Base-by-base conservation (phyloP, 2,113 vertebrate genomes). In the Charina bottae region DNA sequence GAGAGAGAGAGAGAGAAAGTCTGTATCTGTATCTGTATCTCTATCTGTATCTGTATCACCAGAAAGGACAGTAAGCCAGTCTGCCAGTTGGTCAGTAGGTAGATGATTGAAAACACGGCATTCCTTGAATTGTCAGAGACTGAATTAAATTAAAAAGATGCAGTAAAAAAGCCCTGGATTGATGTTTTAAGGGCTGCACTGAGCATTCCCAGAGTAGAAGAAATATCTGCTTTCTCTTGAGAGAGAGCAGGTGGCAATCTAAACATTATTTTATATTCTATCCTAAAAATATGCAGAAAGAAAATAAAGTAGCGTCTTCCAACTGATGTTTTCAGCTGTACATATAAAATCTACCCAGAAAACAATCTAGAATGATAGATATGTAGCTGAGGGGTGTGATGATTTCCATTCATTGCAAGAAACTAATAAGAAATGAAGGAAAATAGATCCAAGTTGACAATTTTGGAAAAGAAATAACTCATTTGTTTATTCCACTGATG, bases 381-480 rank as follows among this genome's bases (percentile, higher is more conserved):
- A 87, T 42, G 83, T 24, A 55, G 58, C 46, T 90, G 10, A 13
- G 86, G 28, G 86, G 68, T 85, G 4, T 60, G 90, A 93, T 78
- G 42, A 19, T 85, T 90, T 90, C 64, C 33, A 68, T 4, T 1
- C 0, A 92, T 88, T 93, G 17, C 2, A 89, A 53, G 15, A 56
- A 11, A 60, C 2, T 9, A 68, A 23, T 87, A 92, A 83, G 49
- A 93, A 93, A 58, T 90, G 90, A 90, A 55, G 56, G 60, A 90
- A 94, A 92, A 94, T 42, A 59, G 88, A 91, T 90, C 24, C 54
- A 28, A 91, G 42, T 28, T 87, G 89, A 89, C 90, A 7, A 92
- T 88, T 90, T 72, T 85, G 91, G 87, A 92, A 94, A 86, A 89
- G 10, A 28, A 0, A 93, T 93, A 92, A 91, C 85, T 92, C 55